A percentile compares a stretch with the other conserved stretches of the same genome.
phyloP scores from a whole-genome alignment of 2,888 invertebrate species.

The Drosophila monieri region DNA sequence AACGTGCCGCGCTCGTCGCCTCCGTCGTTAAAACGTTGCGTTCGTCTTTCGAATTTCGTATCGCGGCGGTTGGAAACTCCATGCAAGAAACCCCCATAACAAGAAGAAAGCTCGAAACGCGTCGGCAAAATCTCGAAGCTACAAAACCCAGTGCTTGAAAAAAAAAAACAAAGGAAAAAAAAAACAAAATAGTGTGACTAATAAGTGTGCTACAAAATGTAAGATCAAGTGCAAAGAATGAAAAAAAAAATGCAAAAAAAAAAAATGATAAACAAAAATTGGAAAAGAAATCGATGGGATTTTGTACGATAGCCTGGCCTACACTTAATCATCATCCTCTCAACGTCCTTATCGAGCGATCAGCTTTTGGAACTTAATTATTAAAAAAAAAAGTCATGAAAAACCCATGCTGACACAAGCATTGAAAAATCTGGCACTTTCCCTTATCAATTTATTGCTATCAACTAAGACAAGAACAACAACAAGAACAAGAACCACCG shows the following conservation, averaged over 20 bases:
- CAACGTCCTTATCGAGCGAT: slow-evolving; percentile 40
- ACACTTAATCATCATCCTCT: not conserved
- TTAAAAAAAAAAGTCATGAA: not conserved
- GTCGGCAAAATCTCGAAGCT: slow-evolving; percentile 67
- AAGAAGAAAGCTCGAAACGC: slow-evolving; percentile 61
- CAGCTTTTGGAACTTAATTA: slow-evolving; percentile 5
- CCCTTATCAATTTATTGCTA: slow-evolving; percentile 77
- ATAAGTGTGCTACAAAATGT: slow-evolving; percentile 64
- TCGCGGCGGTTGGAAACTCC: slow-evolving; percentile 31
- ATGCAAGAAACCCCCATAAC: slow-evolving; percentile 30
- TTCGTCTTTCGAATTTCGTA: slow-evolving; percentile 32
- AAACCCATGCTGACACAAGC: slow-evolving; percentile 30
- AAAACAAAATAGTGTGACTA: slow-evolving; percentile 53
- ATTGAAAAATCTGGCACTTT: slow-evolving; percentile 61
- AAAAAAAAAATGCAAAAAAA: slow-evolving; percentile 19
- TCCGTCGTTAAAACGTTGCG: slow-evolving; percentile 24
- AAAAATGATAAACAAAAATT: slow-evolving; percentile 10
- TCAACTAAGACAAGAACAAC: slow-evolving; percentile 39
- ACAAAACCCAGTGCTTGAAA: slow-evolving; percentile 14
- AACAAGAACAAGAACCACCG: slow-evolving; percentile 17
- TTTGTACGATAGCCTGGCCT: slow-evolving; percentile 47
- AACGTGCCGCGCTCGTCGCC: slow-evolving; percentile 34
- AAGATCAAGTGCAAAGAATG: slow-evolving; percentile 45
- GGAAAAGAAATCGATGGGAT: slow-evolving; percentile 41
- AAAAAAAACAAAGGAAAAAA: slow-evolving; percentile 26